These are phyloP conservation scores for Anoplius nigerrimus DNA, from an alignment of 2,888 invertebrate species.

Conservation along the genomic window DNA sequence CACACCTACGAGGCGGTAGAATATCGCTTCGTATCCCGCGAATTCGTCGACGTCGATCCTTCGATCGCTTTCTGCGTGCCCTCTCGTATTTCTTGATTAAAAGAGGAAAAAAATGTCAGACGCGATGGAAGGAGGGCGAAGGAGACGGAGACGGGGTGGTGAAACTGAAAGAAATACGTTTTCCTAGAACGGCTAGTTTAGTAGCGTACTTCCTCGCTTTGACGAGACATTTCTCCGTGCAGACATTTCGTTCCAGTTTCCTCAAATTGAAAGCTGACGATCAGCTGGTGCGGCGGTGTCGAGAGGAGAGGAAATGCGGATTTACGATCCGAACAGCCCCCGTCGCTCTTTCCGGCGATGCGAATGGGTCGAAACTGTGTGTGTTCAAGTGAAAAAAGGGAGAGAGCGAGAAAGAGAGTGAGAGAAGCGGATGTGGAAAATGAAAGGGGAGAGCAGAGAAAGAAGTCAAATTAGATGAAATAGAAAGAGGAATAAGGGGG, in stretches of 20 bases:
- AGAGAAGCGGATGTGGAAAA: slow-evolving; percentile 21
- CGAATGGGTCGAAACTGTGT: slow-evolving; percentile 21
- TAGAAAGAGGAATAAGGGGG: background rate
- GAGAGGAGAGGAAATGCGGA: background rate
- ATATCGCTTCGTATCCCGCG: slow-evolving; percentile 19
- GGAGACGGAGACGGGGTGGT: no score
- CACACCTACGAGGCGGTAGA: no score
- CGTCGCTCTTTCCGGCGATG: slow-evolving; percentile 39
- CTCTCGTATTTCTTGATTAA: slow-evolving; percentile 38
- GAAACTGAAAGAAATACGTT: slow-evolving; percentile 29
- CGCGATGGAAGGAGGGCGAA: no score
- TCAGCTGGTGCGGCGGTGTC: slow-evolving; percentile 12
- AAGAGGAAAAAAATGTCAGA: background rate
- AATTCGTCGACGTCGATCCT: slow-evolving; percentile 46
- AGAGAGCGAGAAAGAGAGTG: background rate
- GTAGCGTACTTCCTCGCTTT: slow-evolving; percentile 14
- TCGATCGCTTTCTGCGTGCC: slow-evolving; percentile 47
- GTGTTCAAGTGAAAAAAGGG: slow-evolving; percentile 10
- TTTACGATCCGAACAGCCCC: background rate
- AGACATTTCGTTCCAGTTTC: slow-evolving; percentile 43
- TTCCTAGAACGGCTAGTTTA: slow-evolving; percentile 57
- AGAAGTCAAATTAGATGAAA: background rate
- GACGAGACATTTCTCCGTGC: slow-evolving; percentile 27
- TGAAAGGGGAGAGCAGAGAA: background rate
- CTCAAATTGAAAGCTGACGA: slow-evolving; percentile 34